Evolutionary conservation across 1,140 invertebrate genomes (phyloP).

Genomic region (Atopsyche davidsoni): DNA sequence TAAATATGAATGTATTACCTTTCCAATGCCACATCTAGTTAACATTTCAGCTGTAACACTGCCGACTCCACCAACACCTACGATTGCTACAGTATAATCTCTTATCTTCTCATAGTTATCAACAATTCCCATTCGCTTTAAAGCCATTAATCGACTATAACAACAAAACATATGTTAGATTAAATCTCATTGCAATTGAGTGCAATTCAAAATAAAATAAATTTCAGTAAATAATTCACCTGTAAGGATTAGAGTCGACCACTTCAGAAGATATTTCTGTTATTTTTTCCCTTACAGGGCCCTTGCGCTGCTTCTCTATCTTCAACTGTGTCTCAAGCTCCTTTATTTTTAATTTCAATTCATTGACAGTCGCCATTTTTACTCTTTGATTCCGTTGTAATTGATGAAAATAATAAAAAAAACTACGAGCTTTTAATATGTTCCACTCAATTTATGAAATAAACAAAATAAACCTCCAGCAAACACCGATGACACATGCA

Average conservation of each 20-base stretch:
- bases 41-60: slow-evolving; percentile 99
- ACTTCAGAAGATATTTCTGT: slow-evolving; percentile 82
- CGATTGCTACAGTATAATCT: slow-evolving; percentile 84
- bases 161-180: slow-evolving; percentile 14
- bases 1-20: slow-evolving; percentile 52
- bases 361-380: slow-evolving; percentile 44
- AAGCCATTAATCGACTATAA: slow-evolving; percentile 91
- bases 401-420: no score
- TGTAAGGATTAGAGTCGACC: slow-evolving; percentile 99
- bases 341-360: slow-evolving; percentile 45
- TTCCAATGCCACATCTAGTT: slow-evolving; percentile 95
- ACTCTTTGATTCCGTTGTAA: no score
- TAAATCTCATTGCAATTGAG: background rate
- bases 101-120: slow-evolving; percentile 97
- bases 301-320: slow-evolving; percentile 39
- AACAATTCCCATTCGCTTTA: slow-evolving; percentile 99
- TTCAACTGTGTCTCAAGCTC: slow-evolving; percentile 54
- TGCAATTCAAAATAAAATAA: background rate
- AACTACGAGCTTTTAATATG: no score
- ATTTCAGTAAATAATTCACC: slow-evolving; percentile 49
- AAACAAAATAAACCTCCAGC: no score
- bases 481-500: no score
- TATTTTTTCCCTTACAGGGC: slow-evolving; percentile 57
- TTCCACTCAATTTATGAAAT: no score
- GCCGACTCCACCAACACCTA: slow-evolving; percentile 98